Evolutionary conservation across 2,113 vertebrate genomes (phyloP), one percentile per base, ranked within the genome.

Genomic region (Gallinago jamesoni): DNA sequence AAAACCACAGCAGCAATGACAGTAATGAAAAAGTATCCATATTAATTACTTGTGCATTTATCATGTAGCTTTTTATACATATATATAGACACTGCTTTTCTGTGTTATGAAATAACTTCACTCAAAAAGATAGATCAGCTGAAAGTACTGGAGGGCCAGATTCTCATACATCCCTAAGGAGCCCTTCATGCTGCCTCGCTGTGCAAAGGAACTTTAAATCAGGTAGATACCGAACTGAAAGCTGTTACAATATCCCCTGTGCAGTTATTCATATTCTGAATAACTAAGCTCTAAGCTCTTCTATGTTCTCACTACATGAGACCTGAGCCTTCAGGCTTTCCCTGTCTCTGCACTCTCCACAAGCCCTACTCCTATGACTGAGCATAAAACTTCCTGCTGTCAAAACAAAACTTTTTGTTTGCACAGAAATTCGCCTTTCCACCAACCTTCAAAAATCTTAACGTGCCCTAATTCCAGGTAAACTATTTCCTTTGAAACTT

Each of bases 241-340:
- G 18, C 72, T 90, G 57, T 50, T 80, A 76, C n/a, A 77, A 48
- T 35, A 83, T 76, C 53, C 66, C 62, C 70, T 60, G 45, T 45
- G 35, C 30, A 45, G 89, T 84, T 87, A 73, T 60, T 85, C 50
- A 43, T 82, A 66, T 64, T 76, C 45, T 60, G 48, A 93, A 57
- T 76, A 89, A 81, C 78, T 78, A 56, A 87, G 37, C 63, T 87
- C 59, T 84, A 73, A 87, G 37, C 67, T 87, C 60, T 87, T 23
- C 2, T 33, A 60, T 78, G 60, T 70, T 89, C 91, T 78, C 81
- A 35, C 37, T 30, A 52, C 56, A 45, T 55, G 52, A 94, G 56
- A 87, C 59, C 64, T 92, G 82, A 92, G 66, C 77, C 86, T 91
- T 92, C 33, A 67, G 64, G 69, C 35, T 95, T 94, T 63, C 77